These are phyloP conservation scores for Lophura nycthemera DNA, from an alignment of 2,113 vertebrate genomes.

Conservation along the genomic window DNA sequence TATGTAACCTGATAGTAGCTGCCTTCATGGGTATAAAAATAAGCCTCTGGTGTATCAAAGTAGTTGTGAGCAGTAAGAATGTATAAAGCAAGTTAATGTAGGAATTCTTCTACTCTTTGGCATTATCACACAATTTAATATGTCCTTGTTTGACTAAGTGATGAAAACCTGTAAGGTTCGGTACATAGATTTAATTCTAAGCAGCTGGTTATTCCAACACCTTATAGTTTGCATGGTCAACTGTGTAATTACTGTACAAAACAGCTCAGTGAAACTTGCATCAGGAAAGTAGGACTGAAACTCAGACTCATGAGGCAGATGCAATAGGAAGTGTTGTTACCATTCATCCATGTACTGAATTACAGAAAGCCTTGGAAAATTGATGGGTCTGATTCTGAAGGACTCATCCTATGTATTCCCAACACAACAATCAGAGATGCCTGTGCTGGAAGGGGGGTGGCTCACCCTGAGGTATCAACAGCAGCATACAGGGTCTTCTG, in stretches of 20 bases:
- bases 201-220: background rate
- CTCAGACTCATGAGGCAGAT: background rate
- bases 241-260: background rate
- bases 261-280: background rate
- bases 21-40: conserved; percentile 58
- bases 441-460: background rate
- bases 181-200: background rate
- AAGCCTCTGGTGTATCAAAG: conserved; percentile 52
- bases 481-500: background rate
- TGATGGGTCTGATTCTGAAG: rapidly evolving
- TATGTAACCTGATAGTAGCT: background rate
- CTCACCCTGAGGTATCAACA: background rate
- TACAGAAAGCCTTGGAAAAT: background rate
- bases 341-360: rapidly evolving
- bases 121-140: background rate
- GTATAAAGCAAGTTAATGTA: background rate
- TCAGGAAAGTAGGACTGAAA: background rate
- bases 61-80: background rate
- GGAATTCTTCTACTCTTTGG: conserved; percentile 42
- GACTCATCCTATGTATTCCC: background rate
- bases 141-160: rapidly evolving
- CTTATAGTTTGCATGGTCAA: background rate
- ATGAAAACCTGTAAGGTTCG: background rate
- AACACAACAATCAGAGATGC: background rate
- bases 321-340: background rate